Base-by-base conservation (phyloP, 64 coral and sea anemone species). In the Stylophora pistillata region DNA sequence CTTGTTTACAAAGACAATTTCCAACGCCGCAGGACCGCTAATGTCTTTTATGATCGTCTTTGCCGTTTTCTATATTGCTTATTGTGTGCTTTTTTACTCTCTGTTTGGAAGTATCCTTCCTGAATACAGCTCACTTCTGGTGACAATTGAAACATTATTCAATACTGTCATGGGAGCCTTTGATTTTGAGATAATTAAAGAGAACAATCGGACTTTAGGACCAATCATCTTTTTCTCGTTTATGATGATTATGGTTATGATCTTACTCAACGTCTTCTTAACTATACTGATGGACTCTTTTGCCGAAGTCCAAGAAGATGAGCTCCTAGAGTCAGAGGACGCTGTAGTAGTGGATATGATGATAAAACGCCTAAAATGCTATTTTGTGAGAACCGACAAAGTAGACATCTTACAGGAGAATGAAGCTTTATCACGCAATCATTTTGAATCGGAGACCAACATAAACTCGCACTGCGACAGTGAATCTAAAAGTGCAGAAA, bases 181-280 rank as follows among this genome's bases (percentile, higher is more conserved):
- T 84, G 91, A 97, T 57, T 97, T 90, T 78, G 85, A 90, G 61
- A 81, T 78, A 17, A n/a, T 97, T 17, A 82, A 66, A 64, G 83
- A 93, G 56, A 85, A 81, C 68, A 85, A 93, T 68, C 76, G 85
- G 53, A 52, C 90, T 55, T 61, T 86, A 28, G 95, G 95, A 25
- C 95, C 95, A 14, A 77, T 90, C 34, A 73, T 96, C 55, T 96
- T 96, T 65, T 96, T 96, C n/a, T 90, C 95, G 21, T 96, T 96
- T 31, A 89, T 90, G 88, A 93, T 96, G 74, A 87, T 89, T 30
- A 96, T 96, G 95, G 95, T 96, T 2, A 96, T 96, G 95, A 96
- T 96, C 65, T 53, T 96, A 2, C 93, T 96, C 76, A 96, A 96
- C 57, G 81, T 93, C 6, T 96, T 96, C 74, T 89, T 96, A 13